Base-by-base conservation (phyloP, 2,797 vertebrate species). In the Leptatherina wallacei region DNA sequence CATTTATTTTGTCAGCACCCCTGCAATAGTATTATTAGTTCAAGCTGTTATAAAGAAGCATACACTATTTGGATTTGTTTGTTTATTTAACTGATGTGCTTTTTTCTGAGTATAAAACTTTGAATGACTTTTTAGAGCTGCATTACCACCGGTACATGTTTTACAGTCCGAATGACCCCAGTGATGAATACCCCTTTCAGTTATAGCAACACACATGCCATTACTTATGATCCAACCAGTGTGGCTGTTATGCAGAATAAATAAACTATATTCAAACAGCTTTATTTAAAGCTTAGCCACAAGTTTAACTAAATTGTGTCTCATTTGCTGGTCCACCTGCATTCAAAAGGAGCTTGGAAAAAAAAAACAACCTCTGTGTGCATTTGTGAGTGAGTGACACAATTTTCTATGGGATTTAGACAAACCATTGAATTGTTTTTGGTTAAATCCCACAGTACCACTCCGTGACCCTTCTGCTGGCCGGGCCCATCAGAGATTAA, bases 401-500 rank as follows among this genome's bases (percentile, higher is more conserved):
- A 61, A 51, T 87, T 83, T 86, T 85, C 69, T 81, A 83, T 82
- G 75, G 86, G 89, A 92, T 93, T 94, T 93, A 84, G 75, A 83
- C 44, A 67, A 92, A 85, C 78, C 80, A 71, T 75, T 77, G 59
- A 84, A 75, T 89, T 59, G 62, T 81, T 89, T 82, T 81, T 65
- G 70, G 79, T 91, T 90, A 83, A 93, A 89, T 87, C 91, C 82
- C 22, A 11, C 80, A 80, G 89, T 93, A 91, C 90, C 89, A 89
- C 78, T 84, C 83, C 18, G 86, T 93, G 93, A 93, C 91, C 88
- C 78, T 72, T 87, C 88, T 75, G 52, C 68, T 75, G 69, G 77
- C 75, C 87, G 78, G 82, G 65, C 82, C 88, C 90, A 88, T 83
- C 83, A 79, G 73, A 93, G 93, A 93, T 93, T 92, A 93, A 92